These are phyloP conservation scores for Grus americana DNA, from an alignment of 2,113 vertebrate species.

Conservation along the genomic window DNA sequence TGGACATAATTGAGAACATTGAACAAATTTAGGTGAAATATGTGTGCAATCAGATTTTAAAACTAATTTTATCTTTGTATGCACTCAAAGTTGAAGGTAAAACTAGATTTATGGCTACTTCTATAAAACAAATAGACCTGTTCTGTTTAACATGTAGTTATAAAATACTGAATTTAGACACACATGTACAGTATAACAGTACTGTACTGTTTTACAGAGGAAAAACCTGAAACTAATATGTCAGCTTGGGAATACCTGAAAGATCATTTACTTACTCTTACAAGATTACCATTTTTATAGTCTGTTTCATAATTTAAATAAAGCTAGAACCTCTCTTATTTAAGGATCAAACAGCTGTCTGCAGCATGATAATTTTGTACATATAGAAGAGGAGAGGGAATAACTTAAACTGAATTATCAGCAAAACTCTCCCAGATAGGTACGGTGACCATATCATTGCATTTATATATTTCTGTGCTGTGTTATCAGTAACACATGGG, in stretches of 20 bases:
- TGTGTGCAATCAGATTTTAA: not conserved
- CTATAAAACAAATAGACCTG: not conserved
- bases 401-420: not conserved
- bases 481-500: not conserved
- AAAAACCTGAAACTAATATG: not conserved
- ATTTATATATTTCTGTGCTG: not conserved
- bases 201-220: not conserved
- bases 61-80: not conserved
- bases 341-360: not conserved
- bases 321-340: not conserved
- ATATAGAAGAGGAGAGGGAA: not conserved
- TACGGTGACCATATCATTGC: not conserved
- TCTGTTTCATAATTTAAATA: not conserved
- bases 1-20: not conserved
- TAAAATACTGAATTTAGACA: not conserved
- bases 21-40: not conserved
- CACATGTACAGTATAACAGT: fast-evolving
- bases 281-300: not conserved
- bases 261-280: not conserved
- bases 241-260: not conserved
- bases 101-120: not conserved
- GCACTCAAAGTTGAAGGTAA: not conserved
- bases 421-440: not conserved
- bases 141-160: not conserved
- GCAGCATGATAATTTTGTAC: not conserved